phyloP scores from a whole-genome alignment of 2,888 invertebrate genomes.

The Gymnosoma rotundatum region DNA sequence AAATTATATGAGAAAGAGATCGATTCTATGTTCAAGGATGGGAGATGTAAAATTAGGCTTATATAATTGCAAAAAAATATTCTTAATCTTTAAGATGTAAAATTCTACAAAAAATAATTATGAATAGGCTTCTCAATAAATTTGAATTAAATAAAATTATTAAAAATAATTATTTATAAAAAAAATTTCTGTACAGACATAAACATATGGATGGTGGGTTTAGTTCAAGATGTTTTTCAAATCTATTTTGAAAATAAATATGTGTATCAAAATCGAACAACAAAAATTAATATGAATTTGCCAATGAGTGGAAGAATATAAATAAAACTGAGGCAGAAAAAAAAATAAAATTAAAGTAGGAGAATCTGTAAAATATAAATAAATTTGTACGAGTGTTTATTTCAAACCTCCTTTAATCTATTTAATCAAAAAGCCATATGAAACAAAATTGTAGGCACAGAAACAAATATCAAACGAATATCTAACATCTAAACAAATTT shows the following conservation, averaged over 20 bases:
- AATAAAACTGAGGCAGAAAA: background rate
- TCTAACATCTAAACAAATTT: slow-evolving; percentile 54
- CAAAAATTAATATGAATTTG: slow-evolving; percentile 38
- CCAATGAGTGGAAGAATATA: slow-evolving; percentile 29
- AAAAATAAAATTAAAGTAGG: slow-evolving; percentile 21
- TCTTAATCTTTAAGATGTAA: no score
- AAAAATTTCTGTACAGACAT: background rate
- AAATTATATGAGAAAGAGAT: no score
- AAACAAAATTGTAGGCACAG: slow-evolving; percentile 33
- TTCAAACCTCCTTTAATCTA: slow-evolving; percentile 42
- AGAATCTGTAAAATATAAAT: slow-evolving; percentile 7
- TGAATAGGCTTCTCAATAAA: no score
- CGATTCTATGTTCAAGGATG: no score
- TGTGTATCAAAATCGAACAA: slow-evolving; percentile 1
- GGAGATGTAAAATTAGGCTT: no score
- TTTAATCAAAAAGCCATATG: slow-evolving; percentile 49
- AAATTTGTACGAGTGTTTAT: slow-evolving; percentile 12
- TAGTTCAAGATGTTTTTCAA: slow-evolving; percentile 35
- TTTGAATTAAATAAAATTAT: no score
- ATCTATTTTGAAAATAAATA: slow-evolving; percentile 36
- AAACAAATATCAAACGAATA: slow-evolving; percentile 55
- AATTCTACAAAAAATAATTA: no score
- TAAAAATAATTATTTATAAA: no score
- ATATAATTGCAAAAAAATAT: no score
- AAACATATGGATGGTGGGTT: background rate